phyloP scores from a whole-genome alignment of 2,113 vertebrate genomes.

The Telmatochromis sp. region DNA sequence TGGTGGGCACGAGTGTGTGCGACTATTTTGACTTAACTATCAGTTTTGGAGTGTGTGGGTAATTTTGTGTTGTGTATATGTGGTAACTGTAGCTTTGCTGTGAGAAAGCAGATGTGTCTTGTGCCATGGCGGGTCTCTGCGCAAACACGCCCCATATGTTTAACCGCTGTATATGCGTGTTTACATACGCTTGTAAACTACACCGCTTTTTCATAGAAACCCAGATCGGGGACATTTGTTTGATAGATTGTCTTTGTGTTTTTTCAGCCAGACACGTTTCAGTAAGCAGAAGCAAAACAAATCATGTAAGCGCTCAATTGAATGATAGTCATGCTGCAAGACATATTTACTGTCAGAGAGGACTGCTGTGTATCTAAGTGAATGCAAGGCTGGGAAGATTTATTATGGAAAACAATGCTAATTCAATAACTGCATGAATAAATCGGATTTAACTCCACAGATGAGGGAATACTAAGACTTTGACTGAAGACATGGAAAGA shows the following conservation, averaged over 20 bases:
- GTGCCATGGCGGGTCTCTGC: background rate
- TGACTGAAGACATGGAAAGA: background rate
- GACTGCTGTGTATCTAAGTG: background rate
- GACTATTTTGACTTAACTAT: conserved; percentile 62
- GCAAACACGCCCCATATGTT: conserved; percentile 41
- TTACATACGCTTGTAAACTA: conserved; percentile 18
- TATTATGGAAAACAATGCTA: background rate
- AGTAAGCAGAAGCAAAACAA: background rate
- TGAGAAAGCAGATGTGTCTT: conserved; percentile 49
- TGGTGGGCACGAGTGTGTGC: conserved; percentile 17
- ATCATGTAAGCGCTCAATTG: background rate
- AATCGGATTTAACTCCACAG: background rate
- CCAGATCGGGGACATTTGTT: background rate
- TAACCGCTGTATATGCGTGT: conserved; percentile 8
- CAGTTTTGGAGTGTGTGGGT: conserved; percentile 41
- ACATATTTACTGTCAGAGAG: background rate
- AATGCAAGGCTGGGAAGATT: background rate
- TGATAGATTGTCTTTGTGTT: background rate
- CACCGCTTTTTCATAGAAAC: conserved; percentile 5
- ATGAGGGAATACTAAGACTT: background rate
- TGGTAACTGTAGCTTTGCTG: background rate
- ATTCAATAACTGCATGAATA: background rate
- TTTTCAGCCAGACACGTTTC: background rate
- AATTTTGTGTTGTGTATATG: conserved; percentile 15
- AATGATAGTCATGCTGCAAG: background rate